phyloP scores from a whole-genome alignment of 1,140 invertebrate species.

The Lordiphosa stackelbergi region DNA sequence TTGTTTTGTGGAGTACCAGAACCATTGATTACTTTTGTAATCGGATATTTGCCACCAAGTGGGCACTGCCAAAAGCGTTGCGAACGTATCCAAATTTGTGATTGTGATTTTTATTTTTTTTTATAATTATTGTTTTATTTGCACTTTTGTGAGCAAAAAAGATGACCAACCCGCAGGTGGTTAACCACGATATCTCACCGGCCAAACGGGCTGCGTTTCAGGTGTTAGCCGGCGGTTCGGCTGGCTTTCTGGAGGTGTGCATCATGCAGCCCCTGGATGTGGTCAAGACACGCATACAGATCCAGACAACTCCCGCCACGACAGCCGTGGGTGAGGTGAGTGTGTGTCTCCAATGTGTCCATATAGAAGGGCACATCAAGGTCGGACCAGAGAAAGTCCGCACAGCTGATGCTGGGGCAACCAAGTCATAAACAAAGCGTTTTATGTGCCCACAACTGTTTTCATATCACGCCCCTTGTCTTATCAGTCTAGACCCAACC shows the following conservation, averaged over 20 bases:
- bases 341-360: too few species aligned
- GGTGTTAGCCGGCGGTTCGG: constrained; percentile 91
- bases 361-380: constrained; percentile 36
- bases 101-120: constrained; percentile 1
- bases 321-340: constrained; percentile 39
- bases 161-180: background rate
- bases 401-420: constrained; percentile 1
- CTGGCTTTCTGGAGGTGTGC: constrained; percentile 95
- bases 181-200: constrained; percentile 30
- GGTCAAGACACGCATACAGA: constrained; percentile 92
- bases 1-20: constrained; percentile 4
- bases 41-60: too few species aligned
- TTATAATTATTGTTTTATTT: background rate
- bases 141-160: too few species aligned
- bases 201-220: constrained; percentile 88
- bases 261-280: constrained; percentile 97
- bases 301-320: constrained; percentile 80
- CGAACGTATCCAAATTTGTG: too few species aligned
- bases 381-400: constrained; percentile 12
- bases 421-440: too few species aligned
- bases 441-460: too few species aligned
- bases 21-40: too few species aligned
- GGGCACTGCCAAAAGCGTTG: too few species aligned
- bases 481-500: too few species aligned
- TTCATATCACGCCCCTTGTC: too few species aligned